phyloP scores from a whole-genome alignment of 2,797 vertebrate genomes.

The Knipowitschia caucasica region DNA sequence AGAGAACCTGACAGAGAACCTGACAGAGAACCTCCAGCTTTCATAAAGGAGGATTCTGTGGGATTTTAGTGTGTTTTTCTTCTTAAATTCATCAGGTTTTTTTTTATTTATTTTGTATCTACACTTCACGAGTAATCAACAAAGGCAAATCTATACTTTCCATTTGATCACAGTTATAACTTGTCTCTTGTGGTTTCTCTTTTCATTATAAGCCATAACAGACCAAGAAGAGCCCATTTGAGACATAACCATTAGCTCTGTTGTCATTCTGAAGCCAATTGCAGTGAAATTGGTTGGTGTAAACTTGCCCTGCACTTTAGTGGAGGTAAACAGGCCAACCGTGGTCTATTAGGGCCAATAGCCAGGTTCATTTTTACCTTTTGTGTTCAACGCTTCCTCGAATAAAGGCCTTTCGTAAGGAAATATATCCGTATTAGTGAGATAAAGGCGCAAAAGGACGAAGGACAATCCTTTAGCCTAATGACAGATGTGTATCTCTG shows the following conservation, averaged over 20 bases:
- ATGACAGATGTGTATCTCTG: conserved; percentile 72
- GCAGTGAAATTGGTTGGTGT: conserved; percentile 21
- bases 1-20: no score
- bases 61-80: no score
- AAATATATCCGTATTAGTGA: conserved; percentile 60
- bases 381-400: background rate
- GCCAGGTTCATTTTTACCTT: conserved; percentile 27
- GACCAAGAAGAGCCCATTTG: conserved; percentile 9
- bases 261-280: conserved; percentile 26
- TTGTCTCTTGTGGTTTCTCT: conserved; percentile 38
- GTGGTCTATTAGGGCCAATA: conserved; percentile 44
- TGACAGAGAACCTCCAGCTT: no score
- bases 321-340: conserved; percentile 33
- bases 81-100: no score
- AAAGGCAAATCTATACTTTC: background rate
- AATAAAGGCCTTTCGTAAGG: conserved; percentile 48
- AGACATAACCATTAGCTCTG: background rate
- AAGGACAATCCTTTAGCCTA: conserved; percentile 72
- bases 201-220: conserved; percentile 11
- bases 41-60: no score
- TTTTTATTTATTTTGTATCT: background rate
- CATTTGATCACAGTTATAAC: background rate
- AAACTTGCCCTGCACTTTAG: conserved; percentile 30
- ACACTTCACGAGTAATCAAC: background rate
- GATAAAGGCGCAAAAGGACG: conserved; percentile 66